These are phyloP conservation scores for Hydrolagus colliei DNA, from an alignment of 2,797 vertebrate genomes.

Conservation along the genomic window DNA sequence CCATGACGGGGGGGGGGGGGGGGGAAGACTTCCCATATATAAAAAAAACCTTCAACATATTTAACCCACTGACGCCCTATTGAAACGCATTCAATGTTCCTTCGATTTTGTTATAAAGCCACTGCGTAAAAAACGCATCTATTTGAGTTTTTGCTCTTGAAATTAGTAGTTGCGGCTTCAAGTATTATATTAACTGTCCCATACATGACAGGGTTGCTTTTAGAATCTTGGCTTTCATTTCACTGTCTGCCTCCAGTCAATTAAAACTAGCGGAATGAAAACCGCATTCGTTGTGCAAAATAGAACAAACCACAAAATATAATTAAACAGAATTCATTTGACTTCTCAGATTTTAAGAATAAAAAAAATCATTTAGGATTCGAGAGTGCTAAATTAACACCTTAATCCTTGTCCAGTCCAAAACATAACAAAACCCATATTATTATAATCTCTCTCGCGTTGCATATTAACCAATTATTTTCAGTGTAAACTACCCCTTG, in stretches of 20 bases:
- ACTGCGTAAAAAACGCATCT: background rate
- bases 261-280: background rate
- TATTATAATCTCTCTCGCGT: conserved; percentile 4
- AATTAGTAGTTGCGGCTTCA: background rate
- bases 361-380: background rate
- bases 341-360: background rate
- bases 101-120: background rate
- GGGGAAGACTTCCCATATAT: background rate
- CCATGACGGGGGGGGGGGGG: conserved; percentile 1
- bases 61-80: background rate
- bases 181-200: background rate
- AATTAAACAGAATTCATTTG: background rate
- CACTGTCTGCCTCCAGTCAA: background rate
- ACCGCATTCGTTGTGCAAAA: background rate
- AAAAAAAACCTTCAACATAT: background rate
- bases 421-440: conserved; percentile 19
- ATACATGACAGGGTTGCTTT: background rate
- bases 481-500: background rate
- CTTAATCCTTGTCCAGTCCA: background rate
- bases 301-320: too few relatives aligned
- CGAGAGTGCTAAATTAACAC: too few relatives aligned
- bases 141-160: background rate
- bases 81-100: background rate
- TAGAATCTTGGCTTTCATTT: background rate
- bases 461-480: conserved; percentile 23